These are phyloP conservation scores for Drosophila eugracilis DNA, from an alignment of 1,140 invertebrate species.

Conservation along the genomic window DNA sequence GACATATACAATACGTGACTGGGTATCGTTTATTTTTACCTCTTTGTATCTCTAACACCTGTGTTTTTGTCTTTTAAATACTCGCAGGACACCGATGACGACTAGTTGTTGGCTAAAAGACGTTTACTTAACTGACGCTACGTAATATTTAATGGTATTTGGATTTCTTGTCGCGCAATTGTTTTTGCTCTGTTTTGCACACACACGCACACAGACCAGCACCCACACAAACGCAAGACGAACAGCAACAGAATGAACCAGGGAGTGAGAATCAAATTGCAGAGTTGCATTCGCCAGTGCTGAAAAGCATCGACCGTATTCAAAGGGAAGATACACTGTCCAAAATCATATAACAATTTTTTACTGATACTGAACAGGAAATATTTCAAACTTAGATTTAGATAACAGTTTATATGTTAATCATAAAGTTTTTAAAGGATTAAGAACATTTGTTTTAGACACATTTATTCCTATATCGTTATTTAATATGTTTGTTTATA, in stretches of 20 bases:
- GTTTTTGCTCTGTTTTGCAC: conserved; percentile 79
- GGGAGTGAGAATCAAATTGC: conserved; percentile 5
- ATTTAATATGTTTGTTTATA: too few species aligned
- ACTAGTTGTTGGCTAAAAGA: conserved; percentile 10
- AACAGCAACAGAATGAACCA: conserved; percentile 33
- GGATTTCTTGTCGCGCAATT: conserved; percentile 72
- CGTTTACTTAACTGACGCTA: conserved; percentile 38
- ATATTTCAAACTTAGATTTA: too few species aligned
- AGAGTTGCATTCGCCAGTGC: conserved; percentile 26
- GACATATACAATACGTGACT: conserved; percentile 43
- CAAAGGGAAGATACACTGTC: background rate
- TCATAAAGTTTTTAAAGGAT: too few species aligned
- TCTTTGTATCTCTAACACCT: conserved; percentile 25
- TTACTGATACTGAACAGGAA: too few species aligned
- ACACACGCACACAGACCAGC: conserved; percentile 37
- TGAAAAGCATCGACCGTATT: background rate
- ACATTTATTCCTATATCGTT: too few species aligned
- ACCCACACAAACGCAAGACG: conserved; percentile 26
- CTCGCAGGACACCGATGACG: conserved; percentile 8
- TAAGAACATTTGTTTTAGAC: too few species aligned
- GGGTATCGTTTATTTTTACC: conserved; percentile 53
- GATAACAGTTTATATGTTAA: too few species aligned
- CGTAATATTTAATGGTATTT: conserved; percentile 57
- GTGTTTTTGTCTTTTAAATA: conserved; percentile 13
- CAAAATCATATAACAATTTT: background rate